Evolutionary conservation across 2,113 vertebrate species (phyloP).

Genomic region (Zapornia atra): DNA sequence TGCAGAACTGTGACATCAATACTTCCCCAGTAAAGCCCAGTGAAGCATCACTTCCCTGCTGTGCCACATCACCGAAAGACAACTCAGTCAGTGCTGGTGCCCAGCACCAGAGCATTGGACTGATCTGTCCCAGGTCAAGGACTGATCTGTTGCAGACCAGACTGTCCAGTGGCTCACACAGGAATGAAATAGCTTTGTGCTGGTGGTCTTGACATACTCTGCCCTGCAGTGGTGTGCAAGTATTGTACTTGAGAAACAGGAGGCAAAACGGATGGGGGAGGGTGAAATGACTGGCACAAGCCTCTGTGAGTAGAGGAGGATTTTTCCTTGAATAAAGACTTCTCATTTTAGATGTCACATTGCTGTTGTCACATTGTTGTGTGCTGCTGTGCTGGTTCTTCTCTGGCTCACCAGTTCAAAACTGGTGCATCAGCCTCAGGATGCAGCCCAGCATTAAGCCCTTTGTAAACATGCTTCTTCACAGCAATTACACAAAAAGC

Average conservation of each 20-base stretch:
- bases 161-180: background rate
- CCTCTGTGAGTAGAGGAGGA: background rate
- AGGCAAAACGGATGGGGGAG: background rate
- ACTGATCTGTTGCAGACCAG: background rate
- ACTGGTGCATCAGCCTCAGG: rapidly evolving
- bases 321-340: background rate
- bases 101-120: background rate
- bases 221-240: background rate
- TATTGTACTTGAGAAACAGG: background rate
- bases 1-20: background rate
- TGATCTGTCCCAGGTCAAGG: background rate
- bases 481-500: background rate
- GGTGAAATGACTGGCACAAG: rapidly evolving
- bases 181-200: background rate
- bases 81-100: background rate
- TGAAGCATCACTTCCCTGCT: background rate
- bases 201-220: background rate
- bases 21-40: background rate
- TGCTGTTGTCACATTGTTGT: no score
- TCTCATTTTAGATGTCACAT: background rate
- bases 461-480: rapidly evolving
- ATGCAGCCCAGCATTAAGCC: background rate
- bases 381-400: background rate
- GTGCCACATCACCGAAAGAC: background rate
- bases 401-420: background rate